Percentiles rank a stretch among this genome's conserved stretches.
These are phyloP conservation scores for Pongo pygmaeus DNA, from an alignment of 2,113 vertebrate genomes.

Conservation along the genomic window DNA sequence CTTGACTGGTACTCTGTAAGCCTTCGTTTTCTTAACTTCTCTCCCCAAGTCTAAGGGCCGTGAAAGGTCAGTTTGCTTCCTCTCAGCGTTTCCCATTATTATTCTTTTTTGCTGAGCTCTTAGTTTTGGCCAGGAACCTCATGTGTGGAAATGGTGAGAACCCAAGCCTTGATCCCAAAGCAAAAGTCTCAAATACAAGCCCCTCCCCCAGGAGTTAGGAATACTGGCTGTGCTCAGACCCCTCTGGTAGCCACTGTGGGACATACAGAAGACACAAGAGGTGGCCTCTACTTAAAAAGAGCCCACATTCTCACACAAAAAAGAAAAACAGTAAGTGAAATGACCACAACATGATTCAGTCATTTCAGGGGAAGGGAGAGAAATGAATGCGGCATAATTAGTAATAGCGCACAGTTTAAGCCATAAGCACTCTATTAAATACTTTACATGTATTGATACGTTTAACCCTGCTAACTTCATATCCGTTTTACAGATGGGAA, in stretches of 20 bases:
- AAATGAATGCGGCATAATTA: not conserved
- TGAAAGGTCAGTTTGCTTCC: not conserved
- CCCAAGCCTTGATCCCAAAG: not conserved
- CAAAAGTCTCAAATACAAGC: not conserved
- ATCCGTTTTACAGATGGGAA: not conserved
- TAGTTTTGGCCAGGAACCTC: not conserved
- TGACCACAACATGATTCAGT: not conserved
- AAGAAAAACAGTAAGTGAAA: not conserved
- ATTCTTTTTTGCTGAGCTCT: not conserved
- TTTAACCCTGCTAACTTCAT: not conserved
- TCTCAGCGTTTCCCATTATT: not conserved
- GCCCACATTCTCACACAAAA: not conserved
- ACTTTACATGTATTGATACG: not conserved
- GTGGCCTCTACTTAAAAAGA: not conserved
- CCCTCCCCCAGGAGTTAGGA: not conserved
- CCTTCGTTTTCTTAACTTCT: not conserved
- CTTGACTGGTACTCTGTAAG: not conserved
- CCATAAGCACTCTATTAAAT: not conserved
- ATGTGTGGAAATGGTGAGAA: not conserved
- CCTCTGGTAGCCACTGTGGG: not conserved
- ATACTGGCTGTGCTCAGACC: accelerated
- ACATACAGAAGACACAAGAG: not conserved
- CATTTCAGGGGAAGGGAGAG: not conserved
- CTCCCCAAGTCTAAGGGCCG: not conserved
- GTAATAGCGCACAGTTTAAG: not conserved